Evolutionary conservation across 2,888 invertebrate genomes (phyloP).

Genomic region (Alitta virens): DNA sequence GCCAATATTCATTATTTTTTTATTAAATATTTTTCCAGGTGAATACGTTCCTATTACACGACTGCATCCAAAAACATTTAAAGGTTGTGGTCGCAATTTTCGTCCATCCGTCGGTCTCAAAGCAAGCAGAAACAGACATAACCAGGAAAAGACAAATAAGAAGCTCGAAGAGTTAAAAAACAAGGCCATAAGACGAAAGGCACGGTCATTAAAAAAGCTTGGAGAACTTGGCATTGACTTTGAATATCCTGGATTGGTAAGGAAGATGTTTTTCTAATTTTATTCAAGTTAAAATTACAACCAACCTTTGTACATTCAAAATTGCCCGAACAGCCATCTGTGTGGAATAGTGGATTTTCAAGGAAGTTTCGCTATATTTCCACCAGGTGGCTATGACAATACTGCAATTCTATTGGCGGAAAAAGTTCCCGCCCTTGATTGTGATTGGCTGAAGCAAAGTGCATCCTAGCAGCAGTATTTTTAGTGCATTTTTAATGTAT

Average conservation of each 20-base stretch:
- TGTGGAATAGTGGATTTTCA: too few relatives aligned
- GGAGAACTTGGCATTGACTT: constrained; percentile 23
- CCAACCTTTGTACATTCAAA: too few relatives aligned
- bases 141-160: constrained; percentile 3
- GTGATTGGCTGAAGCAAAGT: too few relatives aligned
- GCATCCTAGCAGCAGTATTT: too few relatives aligned
- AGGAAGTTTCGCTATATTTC: too few relatives aligned
- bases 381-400: too few relatives aligned
- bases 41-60: constrained; percentile 5
- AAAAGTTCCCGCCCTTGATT: too few relatives aligned
- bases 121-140: constrained; percentile 19
- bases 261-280: not conserved
- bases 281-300: too few relatives aligned
- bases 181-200: constrained; percentile 9
- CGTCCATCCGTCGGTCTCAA: constrained; percentile 7
- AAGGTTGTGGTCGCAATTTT: constrained; percentile 16
- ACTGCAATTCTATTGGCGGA: too few relatives aligned
- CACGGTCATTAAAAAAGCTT: constrained; percentile 19
- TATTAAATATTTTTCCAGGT: not conserved
- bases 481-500: too few relatives aligned
- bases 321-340: too few relatives aligned
- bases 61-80: constrained; percentile 25
- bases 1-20: too few relatives aligned
- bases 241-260: constrained; percentile 11
- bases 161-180: not conserved